Percentiles rank a stretch among this genome's conserved stretches.
Conservation (phyloP, 2,888 invertebrate genomes). For the Hemaris fuciformis region DNA sequence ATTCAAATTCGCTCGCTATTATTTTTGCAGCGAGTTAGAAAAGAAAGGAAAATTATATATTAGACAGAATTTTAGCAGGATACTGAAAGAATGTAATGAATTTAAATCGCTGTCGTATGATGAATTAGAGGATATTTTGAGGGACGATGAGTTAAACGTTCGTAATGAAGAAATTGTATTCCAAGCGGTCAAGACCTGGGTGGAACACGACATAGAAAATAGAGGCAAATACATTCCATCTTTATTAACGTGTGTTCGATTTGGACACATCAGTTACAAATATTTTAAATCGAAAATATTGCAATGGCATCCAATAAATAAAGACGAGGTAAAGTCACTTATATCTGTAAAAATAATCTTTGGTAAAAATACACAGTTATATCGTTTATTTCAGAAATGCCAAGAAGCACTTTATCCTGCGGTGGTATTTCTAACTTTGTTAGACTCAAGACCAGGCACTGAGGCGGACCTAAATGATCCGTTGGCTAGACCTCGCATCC, state of each 20-base stretch:
- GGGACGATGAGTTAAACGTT: slow-evolving; percentile 87
- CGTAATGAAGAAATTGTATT: slow-evolving; percentile 88
- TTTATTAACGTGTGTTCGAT: slow-evolving; percentile 84
- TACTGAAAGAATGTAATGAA: slow-evolving; percentile 83
- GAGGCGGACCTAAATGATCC: slow-evolving; percentile 81
- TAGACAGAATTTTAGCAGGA: slow-evolving; percentile 81
- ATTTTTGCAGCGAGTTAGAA: slow-evolving; percentile 86
- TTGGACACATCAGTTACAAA: slow-evolving; percentile 83
- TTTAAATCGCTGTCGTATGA: slow-evolving; percentile 82
- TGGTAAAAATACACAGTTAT: neutral
- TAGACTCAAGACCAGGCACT: slow-evolving; percentile 71
- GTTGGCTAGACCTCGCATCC: slow-evolving; percentile 86
- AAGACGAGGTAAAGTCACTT: slow-evolving; percentile 64
- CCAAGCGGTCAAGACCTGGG: slow-evolving; percentile 87
- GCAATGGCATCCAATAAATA: slow-evolving; percentile 76
- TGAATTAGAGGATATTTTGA: slow-evolving; percentile 84
- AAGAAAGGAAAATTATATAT: slow-evolving; percentile 82
- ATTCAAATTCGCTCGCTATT: slow-evolving; percentile 85
- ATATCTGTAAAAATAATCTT: too few species aligned
- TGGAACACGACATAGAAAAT: slow-evolving; percentile 80
- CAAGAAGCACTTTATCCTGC: slow-evolving; percentile 79
- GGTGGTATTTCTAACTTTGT: slow-evolving; percentile 74
- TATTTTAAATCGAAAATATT: slow-evolving; percentile 81
- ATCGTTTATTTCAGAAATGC: slow-evolving; percentile 67
- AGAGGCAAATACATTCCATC: slow-evolving; percentile 80